phyloP scores from a whole-genome alignment of 2,888 invertebrate genomes.

The Dynastes tityus region DNA sequence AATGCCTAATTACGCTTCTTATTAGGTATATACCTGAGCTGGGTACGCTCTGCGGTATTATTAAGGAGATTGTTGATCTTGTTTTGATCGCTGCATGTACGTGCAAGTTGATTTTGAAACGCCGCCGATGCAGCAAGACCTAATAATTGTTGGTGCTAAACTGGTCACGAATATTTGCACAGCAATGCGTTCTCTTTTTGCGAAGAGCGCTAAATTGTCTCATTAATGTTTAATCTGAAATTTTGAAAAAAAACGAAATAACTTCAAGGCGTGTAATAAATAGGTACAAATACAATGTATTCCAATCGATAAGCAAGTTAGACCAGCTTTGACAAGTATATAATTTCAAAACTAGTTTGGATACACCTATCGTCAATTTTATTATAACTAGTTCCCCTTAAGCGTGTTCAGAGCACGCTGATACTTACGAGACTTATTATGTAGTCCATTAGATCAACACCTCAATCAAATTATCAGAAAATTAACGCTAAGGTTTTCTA shows the following conservation, averaged over 20 bases:
- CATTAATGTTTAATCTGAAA: neutral
- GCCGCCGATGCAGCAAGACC: neutral
- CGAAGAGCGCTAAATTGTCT: neutral
- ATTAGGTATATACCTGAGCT: constrained; percentile 20
- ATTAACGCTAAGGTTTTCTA: too few species aligned
- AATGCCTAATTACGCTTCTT: constrained; percentile 41
- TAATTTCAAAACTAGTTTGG: too few species aligned
- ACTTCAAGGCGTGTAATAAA: too few species aligned
- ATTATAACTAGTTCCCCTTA: too few species aligned
- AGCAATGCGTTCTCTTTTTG: constrained; percentile 6
- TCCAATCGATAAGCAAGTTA: too few species aligned
- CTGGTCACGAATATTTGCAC: constrained; percentile 41
- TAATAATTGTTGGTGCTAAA: constrained; percentile 29
- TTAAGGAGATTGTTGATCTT: constrained; percentile 45
- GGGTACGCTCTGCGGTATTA: constrained; percentile 27
- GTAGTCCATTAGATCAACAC: neutral
- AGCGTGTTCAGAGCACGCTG: too few species aligned
- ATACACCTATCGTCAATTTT: too few species aligned
- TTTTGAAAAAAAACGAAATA: too few species aligned
- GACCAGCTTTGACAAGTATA: too few species aligned
- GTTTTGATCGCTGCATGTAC: constrained; percentile 35
- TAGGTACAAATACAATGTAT: too few species aligned
- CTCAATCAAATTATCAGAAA: too few species aligned
- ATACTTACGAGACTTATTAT: too few species aligned
- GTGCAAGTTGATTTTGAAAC: neutral